Percentiles rank a stretch among this genome's conserved stretches.
Evolutionary conservation across 2,888 invertebrate species (phyloP).

Genomic region (Tenthredo notha): DNA sequence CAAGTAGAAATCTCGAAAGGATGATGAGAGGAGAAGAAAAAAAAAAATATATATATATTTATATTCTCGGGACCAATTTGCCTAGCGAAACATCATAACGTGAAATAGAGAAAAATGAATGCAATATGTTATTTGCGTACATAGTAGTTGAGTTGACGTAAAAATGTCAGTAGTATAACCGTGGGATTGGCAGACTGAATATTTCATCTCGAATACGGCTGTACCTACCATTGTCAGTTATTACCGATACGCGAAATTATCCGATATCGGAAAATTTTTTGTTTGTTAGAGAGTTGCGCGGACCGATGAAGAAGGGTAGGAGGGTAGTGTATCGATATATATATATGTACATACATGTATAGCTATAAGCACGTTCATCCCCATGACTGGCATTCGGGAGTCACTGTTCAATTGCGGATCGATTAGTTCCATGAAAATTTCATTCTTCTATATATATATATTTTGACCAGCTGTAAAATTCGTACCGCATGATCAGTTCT

Average conservation of each 20-base stretch:
- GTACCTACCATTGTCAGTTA: conserved; percentile 13
- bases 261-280: conserved; percentile 46
- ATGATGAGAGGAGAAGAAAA: background rate
- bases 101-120: background rate
- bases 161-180: background rate
- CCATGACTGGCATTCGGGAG: conserved; percentile 9
- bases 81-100: background rate
- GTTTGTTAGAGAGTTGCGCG: background rate
- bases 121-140: no score
- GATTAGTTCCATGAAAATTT: conserved; percentile 17
- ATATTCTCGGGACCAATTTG: background rate
- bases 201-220: background rate
- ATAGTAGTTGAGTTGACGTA: background rate
- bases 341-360: background rate
- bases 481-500: background rate
- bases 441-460: background rate
- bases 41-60: background rate
- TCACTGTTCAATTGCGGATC: background rate
- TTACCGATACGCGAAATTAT: conserved; percentile 42
- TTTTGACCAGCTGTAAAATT: background rate
- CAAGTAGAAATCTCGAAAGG: conserved; percentile 16
- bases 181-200: conserved; percentile 44
- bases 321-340: conserved; percentile 5
- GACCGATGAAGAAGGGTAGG: background rate
- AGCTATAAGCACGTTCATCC: background rate